These are phyloP conservation scores for Chalcosyrphus nemorum DNA, from an alignment of 2,888 invertebrate genomes.

Conservation along the genomic window DNA sequence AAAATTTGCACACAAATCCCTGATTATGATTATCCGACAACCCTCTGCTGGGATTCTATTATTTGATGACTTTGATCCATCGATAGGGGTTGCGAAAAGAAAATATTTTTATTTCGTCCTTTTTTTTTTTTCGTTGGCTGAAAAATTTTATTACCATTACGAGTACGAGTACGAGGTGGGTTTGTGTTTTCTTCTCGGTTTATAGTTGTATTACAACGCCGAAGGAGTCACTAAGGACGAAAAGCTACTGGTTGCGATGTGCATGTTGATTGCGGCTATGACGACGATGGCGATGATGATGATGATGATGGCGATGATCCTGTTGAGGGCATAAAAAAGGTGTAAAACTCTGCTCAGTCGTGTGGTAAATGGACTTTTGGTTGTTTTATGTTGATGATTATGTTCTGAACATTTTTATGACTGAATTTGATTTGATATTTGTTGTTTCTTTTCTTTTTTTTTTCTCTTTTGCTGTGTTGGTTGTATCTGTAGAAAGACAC, in stretches of 20 bases:
- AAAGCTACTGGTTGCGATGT: slow-evolving; percentile 26
- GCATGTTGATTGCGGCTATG: slow-evolving; percentile 27
- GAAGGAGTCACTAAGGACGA: slow-evolving; percentile 1
- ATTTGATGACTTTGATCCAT: slow-evolving; percentile 63
- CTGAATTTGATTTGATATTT: slow-evolving; percentile 53
- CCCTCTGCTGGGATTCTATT: slow-evolving; percentile 15
- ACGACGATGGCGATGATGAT: slow-evolving; percentile 25
- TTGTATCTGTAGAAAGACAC: neutral
- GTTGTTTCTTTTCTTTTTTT: slow-evolving; percentile 8
- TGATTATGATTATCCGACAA: slow-evolving; percentile 52
- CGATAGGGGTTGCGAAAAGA: slow-evolving; percentile 60
- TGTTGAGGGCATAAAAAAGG: slow-evolving; percentile 65
- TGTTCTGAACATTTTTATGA: slow-evolving; percentile 56
- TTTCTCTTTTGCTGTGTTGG: neutral
- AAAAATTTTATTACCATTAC: slow-evolving; percentile 52
- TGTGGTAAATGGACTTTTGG: slow-evolving; percentile 67
- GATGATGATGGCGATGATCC: slow-evolving; percentile 57
- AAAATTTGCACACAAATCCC: slow-evolving; percentile 55
- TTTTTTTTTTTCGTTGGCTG: slow-evolving; percentile 18
- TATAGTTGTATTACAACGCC: slow-evolving; percentile 32
- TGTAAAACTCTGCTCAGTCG: slow-evolving; percentile 68
- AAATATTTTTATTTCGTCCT: slow-evolving; percentile 28
- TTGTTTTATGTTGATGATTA: slow-evolving; percentile 71
- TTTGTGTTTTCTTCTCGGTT: slow-evolving; percentile 23
- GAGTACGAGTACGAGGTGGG: slow-evolving; percentile 37